Evolutionary conservation across 2,113 vertebrate species (phyloP).

Genomic region (Sceloporus tristichus): DNA sequence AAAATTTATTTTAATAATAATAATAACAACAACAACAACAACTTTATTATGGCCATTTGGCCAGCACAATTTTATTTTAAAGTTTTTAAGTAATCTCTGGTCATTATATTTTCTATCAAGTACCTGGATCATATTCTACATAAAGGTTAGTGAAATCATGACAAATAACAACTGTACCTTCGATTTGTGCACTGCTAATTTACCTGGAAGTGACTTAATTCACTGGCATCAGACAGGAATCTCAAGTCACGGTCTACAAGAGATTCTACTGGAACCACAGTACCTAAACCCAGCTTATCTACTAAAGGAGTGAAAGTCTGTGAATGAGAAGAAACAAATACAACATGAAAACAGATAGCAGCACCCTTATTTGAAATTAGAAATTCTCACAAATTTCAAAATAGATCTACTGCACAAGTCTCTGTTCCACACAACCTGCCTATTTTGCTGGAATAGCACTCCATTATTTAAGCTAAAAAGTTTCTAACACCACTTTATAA

Average conservation of each 20-base stretch:
- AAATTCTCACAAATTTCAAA: background rate
- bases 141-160: background rate
- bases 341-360: constrained; percentile 1
- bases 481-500: background rate
- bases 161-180: constrained; percentile 25
- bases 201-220: constrained; percentile 94
- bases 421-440: background rate
- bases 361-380: background rate
- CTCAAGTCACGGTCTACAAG: constrained; percentile 89
- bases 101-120: background rate
- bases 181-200: constrained; percentile 44
- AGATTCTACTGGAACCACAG: constrained; percentile 93
- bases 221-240: constrained; percentile 90
- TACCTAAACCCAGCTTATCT: constrained; percentile 92
- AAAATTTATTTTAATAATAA: too few species aligned
- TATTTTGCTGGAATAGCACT: too few species aligned
- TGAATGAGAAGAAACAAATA: constrained; percentile 44
- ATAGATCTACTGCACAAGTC: background rate
- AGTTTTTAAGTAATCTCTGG: background rate
- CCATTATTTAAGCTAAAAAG: background rate
- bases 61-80: background rate
- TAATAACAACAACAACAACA: too few species aligned
- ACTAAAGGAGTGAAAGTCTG: constrained; percentile 89
- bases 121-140: background rate
- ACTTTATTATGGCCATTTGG: too few species aligned